Evolutionary conservation across 1,140 invertebrate species (phyloP), one percentile per base, ranked within the genome.

Genomic region (Cydia amplana): DNA sequence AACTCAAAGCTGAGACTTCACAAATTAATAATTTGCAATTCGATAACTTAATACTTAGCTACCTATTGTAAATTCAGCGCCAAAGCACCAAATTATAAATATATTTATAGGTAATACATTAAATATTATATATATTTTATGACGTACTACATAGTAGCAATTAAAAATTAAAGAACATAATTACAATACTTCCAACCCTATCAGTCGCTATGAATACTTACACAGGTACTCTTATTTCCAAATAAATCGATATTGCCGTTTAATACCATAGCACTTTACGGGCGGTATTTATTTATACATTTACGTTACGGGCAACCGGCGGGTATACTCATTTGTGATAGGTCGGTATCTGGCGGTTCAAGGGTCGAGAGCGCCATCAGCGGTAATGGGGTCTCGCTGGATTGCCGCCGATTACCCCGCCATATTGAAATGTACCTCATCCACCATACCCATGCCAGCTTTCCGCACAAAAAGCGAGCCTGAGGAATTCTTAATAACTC

Each of bases 321-420:
- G 73, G 75, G 79, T 83, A 83, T 78, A 85, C 82, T 84, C 83
- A 85, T 85, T 82, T 84, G 80, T 80, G 81, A 83, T 77, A 78
- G 81, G 76, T 72, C 73, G 79, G 78, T 87, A 81, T 83, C 81
- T 79, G 36, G 32, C 65, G 65, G 65, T 72, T 76, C 77, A 75
- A 77, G 76, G 81, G 79, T 80, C 80, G 83, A 78, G 75, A 72
- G 78, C 49, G 81, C 85, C 79, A 88, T 88, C 86, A 86, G 77
- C 82, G 75, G 83, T 88, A 88, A 88, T 88, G 83, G 83, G 86
- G 82, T 82, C 84, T 80, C 79, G 74, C 75, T 83, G 82, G 82
- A 82, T 81, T 78, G 83, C 76, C 81, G 77, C 77, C 85, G 85
- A 88, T 88, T 87, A 87, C 76, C 81, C 80, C 63, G 60, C 55